Conservation (phyloP, 2,797 vertebrate species). For the Simalia tracyae region DNA sequence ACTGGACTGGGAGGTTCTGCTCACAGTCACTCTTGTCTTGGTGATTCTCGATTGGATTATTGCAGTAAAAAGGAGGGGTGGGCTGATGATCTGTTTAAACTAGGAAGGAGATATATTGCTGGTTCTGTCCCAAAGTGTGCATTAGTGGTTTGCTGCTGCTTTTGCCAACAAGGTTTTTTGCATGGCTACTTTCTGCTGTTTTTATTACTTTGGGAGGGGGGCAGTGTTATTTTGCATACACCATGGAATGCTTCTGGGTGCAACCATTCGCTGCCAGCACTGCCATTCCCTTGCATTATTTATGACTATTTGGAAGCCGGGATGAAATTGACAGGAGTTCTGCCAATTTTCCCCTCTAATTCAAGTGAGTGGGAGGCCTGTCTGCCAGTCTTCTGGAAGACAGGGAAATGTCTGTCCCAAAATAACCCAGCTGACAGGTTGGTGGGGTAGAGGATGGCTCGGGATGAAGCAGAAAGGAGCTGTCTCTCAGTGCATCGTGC, state of each 20-base stretch:
- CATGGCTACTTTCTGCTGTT: not conserved
- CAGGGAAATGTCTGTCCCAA: not conserved
- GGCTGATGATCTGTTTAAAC: not conserved
- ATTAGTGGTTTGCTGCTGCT: not conserved
- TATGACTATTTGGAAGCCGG: not conserved
- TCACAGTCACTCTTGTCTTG: not conserved
- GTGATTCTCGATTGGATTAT: not conserved
- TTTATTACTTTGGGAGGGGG: not conserved
- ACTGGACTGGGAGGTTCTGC: not conserved
- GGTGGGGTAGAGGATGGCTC: not conserved
- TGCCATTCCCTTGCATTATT: not conserved
- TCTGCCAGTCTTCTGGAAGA: not conserved
- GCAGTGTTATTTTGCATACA: not conserved
- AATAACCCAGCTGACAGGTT: not conserved
- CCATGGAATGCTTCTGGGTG: not conserved
- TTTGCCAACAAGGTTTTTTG: not conserved
- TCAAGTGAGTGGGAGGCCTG: not conserved
- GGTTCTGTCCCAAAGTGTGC: not conserved
- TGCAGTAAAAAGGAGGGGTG: not conserved
- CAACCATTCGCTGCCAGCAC: not conserved
- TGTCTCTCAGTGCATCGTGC: not conserved
- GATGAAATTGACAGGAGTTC: not conserved
- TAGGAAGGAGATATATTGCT: not conserved
- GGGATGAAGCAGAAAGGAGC: not conserved
- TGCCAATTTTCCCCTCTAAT: not conserved